A percentile compares a stretch with the other conserved stretches of the same genome.
Evolutionary conservation across 2,797 vertebrate species (phyloP).

Genomic region (Ciconia nigra): DNA sequence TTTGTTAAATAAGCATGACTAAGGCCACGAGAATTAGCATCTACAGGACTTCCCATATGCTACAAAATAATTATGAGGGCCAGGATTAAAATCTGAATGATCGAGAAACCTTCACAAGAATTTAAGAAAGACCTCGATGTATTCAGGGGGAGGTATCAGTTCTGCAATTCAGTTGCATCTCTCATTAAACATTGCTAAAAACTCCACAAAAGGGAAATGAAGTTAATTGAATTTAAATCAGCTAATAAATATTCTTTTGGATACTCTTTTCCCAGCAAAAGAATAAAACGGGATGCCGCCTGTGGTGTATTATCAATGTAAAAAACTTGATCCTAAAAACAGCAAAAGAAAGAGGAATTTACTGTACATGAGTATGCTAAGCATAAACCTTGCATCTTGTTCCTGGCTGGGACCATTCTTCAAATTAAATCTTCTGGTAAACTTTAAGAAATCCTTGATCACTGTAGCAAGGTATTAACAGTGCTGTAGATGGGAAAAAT

Average conservation of each 20-base stretch:
- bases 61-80: background rate
- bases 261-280: background rate
- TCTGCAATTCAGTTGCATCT: background rate
- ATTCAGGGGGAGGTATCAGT: background rate
- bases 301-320: background rate
- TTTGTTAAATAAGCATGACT: background rate
- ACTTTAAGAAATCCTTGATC: background rate
- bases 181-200: background rate
- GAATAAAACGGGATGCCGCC: background rate
- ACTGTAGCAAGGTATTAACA: background rate
- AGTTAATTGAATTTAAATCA: background rate
- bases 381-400: background rate
- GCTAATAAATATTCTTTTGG: background rate
- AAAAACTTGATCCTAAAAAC: background rate
- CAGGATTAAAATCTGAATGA: background rate
- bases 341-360: background rate
- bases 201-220: background rate
- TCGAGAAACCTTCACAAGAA: background rate
- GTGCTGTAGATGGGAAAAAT: background rate
- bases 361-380: background rate
- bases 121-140: background rate
- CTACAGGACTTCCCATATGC: background rate
- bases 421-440: background rate
- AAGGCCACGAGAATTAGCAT: background rate
- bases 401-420: background rate